These are phyloP conservation scores for Gymnoscopelus braueri DNA, from an alignment of 2,797 vertebrate genomes.

Conservation along the genomic window DNA sequence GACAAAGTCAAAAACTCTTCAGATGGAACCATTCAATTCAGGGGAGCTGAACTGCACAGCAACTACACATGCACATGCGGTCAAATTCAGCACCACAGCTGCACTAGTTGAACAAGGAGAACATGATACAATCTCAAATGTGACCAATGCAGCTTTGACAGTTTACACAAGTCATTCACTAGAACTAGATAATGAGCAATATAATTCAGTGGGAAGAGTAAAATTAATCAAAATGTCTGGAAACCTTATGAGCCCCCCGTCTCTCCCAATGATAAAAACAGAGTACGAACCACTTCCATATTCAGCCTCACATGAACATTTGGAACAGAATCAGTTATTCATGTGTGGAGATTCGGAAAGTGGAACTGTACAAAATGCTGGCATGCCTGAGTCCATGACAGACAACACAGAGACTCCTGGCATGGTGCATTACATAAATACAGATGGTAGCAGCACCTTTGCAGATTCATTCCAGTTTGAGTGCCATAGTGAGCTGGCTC, in stretches of 20 bases:
- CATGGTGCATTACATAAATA: constrained; percentile 21
- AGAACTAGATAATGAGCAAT: not conserved
- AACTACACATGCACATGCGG: not conserved
- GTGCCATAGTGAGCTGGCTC: constrained; percentile 40
- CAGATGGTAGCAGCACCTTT: constrained; percentile 20
- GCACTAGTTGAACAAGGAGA: not conserved
- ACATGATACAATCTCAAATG: not conserved
- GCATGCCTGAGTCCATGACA: not conserved
- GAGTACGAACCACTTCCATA: not conserved
- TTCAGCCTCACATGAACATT: too few relatives aligned
- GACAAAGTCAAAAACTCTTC: not conserved
- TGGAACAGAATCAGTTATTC: not conserved
- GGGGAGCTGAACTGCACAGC: constrained; percentile 8
- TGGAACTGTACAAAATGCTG: not conserved
- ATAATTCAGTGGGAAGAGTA: not conserved
- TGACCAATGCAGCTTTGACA: constrained; percentile 7
- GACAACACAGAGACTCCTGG: not conserved
- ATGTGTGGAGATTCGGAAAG: constrained; percentile 6
- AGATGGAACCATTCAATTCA: not conserved
- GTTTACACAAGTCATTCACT: constrained; percentile 2
- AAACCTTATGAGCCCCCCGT: not conserved
- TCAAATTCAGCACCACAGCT: constrained; percentile 5
- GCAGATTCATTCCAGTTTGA: constrained; percentile 31
- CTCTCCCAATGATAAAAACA: not conserved
- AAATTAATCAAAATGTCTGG: not conserved